Percentiles rank a stretch among this genome's conserved stretches.
phyloP scores from a whole-genome alignment of 2,113 vertebrate species.

The Oxygymnocypris stewartii region DNA sequence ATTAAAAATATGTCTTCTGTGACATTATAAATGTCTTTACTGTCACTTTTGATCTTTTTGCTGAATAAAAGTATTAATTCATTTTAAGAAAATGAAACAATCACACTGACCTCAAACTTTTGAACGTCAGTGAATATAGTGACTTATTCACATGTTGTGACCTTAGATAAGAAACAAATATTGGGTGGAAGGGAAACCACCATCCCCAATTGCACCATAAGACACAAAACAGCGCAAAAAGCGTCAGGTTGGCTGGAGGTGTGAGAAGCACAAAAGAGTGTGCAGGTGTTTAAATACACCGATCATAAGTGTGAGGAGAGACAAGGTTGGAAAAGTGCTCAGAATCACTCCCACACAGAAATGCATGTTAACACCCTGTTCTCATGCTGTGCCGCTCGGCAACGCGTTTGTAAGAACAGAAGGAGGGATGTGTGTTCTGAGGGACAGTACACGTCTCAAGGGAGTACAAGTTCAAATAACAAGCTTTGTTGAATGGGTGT shows the following conservation, averaged over 20 bases:
- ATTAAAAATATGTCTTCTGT: neutral
- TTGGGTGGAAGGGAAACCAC: neutral
- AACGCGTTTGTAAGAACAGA: neutral
- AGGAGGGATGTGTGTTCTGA: slow-evolving; percentile 43
- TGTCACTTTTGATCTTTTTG: neutral
- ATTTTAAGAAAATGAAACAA: neutral
- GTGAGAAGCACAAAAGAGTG: slow-evolving; percentile 49
- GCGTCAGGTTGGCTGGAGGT: neutral
- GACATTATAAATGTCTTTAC: neutral
- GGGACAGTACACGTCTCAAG: slow-evolving; percentile 29
- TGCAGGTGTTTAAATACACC: slow-evolving; percentile 62
- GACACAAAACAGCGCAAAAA: neutral
- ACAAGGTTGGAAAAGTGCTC: slow-evolving; percentile 25
- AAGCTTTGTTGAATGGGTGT: slow-evolving; percentile 35
- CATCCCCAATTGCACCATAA: neutral
- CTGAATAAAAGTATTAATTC: neutral
- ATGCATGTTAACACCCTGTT: slow-evolving; percentile 3
- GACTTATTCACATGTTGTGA: neutral
- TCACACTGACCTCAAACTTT: neutral
- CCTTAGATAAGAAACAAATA: neutral
- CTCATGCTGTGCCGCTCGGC: neutral
- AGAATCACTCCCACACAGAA: slow-evolving; percentile 15
- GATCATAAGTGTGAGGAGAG: slow-evolving; percentile 24
- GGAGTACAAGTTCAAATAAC: slow-evolving; percentile 41
- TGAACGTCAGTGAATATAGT: neutral